These are phyloP conservation scores for Gobiocypris rarus DNA, from an alignment of 2,113 vertebrate genomes.

Conservation along the genomic window DNA sequence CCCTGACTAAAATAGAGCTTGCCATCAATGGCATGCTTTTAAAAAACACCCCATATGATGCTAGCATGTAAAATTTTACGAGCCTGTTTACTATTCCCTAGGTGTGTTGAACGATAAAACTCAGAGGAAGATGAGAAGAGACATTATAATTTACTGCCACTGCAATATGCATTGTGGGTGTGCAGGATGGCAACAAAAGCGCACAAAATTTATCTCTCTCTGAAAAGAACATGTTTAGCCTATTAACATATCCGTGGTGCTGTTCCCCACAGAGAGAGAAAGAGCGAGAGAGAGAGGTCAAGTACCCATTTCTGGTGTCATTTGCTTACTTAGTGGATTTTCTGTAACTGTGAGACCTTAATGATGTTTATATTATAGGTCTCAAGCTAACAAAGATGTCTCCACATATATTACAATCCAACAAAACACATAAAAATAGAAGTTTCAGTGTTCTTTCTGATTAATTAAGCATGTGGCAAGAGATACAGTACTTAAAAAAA, in stretches of 20 bases:
- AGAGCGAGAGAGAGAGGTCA: neutral
- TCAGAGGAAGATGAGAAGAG: neutral
- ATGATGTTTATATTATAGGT: conserved; percentile 24
- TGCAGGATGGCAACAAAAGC: neutral
- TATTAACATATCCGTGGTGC: conserved; percentile 9
- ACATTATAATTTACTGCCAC: conserved; percentile 9
- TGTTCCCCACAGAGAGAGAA: too few species aligned
- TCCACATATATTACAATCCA: neutral
- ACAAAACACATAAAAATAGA: neutral
- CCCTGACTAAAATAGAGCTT: conserved; percentile 2
- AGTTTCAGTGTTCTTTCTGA: neutral
- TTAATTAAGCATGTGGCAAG: neutral
- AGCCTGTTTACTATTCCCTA: conserved; percentile 12
- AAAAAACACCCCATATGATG: conserved; percentile 9
- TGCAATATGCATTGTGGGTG: neutral
- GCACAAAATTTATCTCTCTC: neutral
- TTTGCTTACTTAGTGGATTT: neutral
- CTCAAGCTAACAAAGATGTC: neutral
- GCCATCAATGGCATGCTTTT: conserved; percentile 21
- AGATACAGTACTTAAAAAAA: neutral
- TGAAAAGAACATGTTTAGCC: conserved; percentile 18
- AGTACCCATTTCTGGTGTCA: neutral
- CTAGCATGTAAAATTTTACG: conserved; percentile 45
- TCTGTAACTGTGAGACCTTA: neutral
- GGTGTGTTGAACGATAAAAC: neutral